These are phyloP conservation scores for Drosophila rellima DNA, from an alignment of 2,888 invertebrate species.

Conservation along the genomic window DNA sequence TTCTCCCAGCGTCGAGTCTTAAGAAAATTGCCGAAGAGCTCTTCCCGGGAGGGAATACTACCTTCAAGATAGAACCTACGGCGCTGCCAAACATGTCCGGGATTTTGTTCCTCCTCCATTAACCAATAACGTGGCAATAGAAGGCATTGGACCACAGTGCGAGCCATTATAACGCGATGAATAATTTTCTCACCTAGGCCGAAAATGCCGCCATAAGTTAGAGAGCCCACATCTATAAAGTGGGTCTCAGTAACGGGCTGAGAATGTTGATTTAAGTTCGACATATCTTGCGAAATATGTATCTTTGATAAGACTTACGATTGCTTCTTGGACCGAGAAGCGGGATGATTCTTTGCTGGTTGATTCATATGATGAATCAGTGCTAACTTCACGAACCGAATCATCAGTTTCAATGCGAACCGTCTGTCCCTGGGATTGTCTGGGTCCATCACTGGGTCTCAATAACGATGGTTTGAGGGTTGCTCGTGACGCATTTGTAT, in stretches of 20 bases:
- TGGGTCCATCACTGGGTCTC: background rate
- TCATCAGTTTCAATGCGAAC: slow-evolving; percentile 16
- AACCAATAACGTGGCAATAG: slow-evolving; percentile 91
- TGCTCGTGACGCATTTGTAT: background rate
- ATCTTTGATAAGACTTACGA: background rate
- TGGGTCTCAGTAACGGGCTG: slow-evolving; percentile 67
- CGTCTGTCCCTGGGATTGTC: background rate
- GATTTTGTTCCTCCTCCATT: slow-evolving; percentile 86
- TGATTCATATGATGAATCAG: background rate
- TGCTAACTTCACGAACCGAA: background rate
- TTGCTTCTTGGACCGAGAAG: background rate
- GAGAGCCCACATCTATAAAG: slow-evolving; percentile 84
- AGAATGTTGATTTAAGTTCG: background rate
- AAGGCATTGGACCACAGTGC: slow-evolving; percentile 89
- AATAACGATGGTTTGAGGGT: background rate
- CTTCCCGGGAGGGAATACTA: slow-evolving; percentile 83
- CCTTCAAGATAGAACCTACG: slow-evolving; percentile 80
- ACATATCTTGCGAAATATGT: background rate
- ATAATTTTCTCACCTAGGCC: slow-evolving; percentile 90
- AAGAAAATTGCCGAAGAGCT: slow-evolving; percentile 80
- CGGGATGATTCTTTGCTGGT: background rate
- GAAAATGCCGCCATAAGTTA: slow-evolving; percentile 86
- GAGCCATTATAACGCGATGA: slow-evolving; percentile 89
- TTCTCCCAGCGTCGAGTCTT: slow-evolving; percentile 83
- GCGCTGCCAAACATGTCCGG: slow-evolving; percentile 84